phyloP scores from a whole-genome alignment of 1,140 invertebrate species.

The Caerostris darwini region DNA sequence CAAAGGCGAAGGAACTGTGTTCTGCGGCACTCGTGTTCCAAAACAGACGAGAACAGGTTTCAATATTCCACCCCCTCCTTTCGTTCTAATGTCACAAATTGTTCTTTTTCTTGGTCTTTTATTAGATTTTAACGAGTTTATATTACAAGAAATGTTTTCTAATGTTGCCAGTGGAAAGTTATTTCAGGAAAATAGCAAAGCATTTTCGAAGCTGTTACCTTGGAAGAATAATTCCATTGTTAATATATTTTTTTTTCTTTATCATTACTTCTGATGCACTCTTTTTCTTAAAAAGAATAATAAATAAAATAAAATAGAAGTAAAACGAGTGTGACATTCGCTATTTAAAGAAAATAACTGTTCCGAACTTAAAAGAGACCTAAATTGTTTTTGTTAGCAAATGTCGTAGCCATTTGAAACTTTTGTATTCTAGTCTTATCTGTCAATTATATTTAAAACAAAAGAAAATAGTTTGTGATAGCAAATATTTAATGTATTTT shows the following conservation, averaged over 20 bases:
- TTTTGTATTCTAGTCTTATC: too few species aligned
- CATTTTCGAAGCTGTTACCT: neutral
- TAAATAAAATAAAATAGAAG: too few species aligned
- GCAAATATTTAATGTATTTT: too few species aligned
- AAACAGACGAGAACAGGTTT: constrained; percentile 40
- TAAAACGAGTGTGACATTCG: too few species aligned
- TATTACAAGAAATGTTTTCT: neutral
- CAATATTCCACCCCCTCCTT: neutral
- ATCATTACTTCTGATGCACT: too few species aligned
- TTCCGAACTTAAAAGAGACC: too few species aligned
- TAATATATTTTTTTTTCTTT: neutral
- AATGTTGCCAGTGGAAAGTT: neutral
- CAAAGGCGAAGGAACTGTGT: constrained; percentile 31
- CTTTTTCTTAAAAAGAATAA: too few species aligned
- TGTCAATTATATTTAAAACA: too few species aligned
- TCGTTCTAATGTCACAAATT: neutral
- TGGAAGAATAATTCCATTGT: neutral
- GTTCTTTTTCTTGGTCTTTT: constrained; percentile 30
- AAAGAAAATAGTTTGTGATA: too few species aligned
- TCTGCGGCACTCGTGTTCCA: neutral
- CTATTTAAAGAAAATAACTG: too few species aligned
- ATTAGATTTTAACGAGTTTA: constrained; percentile 51
- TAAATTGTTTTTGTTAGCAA: too few species aligned
- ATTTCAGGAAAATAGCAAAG: constrained; percentile 18
- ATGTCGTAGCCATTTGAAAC: too few species aligned